Conservation (phyloP, 2,888 invertebrate species). For the Nasonovia ribisnigri region DNA sequence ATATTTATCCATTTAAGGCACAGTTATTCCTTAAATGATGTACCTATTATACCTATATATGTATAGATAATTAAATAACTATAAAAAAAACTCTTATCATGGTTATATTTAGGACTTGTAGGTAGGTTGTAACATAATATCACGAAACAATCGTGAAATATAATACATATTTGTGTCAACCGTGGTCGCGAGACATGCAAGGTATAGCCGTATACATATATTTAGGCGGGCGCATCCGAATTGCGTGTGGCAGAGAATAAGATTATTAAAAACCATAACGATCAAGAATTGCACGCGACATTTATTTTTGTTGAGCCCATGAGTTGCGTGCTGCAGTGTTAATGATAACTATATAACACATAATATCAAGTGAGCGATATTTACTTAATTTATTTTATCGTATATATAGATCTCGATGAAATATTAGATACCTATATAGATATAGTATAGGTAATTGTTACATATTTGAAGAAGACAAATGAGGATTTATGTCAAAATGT, state of each 20-base stretch:
- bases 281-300: not conserved
- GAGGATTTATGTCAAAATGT: too few relatives aligned
- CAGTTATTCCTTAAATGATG: too few relatives aligned
- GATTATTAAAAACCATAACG: not conserved
- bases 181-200: not conserved
- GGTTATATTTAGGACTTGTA: not conserved
- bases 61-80: too few relatives aligned
- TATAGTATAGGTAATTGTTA: not conserved
- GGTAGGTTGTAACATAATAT: not conserved
- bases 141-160: not conserved
- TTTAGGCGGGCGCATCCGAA: not conserved
- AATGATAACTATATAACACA: not conserved
- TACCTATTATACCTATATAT: too few relatives aligned
- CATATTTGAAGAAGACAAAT: too few relatives aligned
- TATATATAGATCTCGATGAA: too few relatives aligned
- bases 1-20: too few relatives aligned
- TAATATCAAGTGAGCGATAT: not conserved
- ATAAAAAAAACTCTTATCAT: not conserved
- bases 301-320: not conserved
- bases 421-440: too few relatives aligned
- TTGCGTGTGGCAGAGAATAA: not conserved
- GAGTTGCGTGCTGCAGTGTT: not conserved
- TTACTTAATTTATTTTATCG: not conserved
- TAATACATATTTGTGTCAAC: not conserved
- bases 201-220: not conserved